phyloP scores from a whole-genome alignment of 2,888 invertebrate species.

The Sesia apiformis region DNA sequence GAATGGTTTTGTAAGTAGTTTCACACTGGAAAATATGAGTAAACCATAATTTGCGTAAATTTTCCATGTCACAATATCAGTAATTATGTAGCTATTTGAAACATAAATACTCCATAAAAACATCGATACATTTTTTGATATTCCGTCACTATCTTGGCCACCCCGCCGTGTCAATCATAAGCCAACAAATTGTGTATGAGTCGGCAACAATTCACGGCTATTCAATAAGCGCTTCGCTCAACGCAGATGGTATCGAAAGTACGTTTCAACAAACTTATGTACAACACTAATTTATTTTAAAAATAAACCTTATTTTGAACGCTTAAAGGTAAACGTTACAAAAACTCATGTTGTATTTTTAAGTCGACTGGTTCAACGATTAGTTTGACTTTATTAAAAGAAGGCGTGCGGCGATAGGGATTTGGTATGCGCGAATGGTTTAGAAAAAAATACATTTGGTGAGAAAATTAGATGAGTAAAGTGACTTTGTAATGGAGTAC shows the following conservation, averaged over 20 bases:
- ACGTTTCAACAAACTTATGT: conserved; percentile 9
- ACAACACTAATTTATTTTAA: conserved; percentile 1
- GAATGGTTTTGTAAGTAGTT: too few relatives aligned
- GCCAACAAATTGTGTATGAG: conserved; percentile 60
- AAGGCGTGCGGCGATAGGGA: conserved; percentile 21
- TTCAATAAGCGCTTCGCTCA: conserved; percentile 58
- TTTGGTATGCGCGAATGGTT: conserved; percentile 26
- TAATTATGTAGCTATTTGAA: too few relatives aligned
- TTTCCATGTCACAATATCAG: too few relatives aligned
- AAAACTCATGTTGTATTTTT: conserved; percentile 6
- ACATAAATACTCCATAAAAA: too few relatives aligned
- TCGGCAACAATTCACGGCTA: conserved; percentile 56
- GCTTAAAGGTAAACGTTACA: background rate
- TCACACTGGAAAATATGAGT: too few relatives aligned
- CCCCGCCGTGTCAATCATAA: conserved; percentile 62
- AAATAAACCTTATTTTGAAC: conserved; percentile 1
- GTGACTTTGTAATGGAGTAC: background rate
- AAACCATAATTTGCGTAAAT: too few relatives aligned
- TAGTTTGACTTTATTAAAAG: conserved; percentile 17
- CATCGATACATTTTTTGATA: conserved; percentile 8
- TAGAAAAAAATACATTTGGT: conserved; percentile 15
- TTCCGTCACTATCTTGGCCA: conserved; percentile 38
- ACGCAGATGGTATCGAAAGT: conserved; percentile 47
- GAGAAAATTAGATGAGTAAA: conserved; percentile 26
- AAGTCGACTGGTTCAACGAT: conserved; percentile 11